phyloP scores from a whole-genome alignment of 2,113 vertebrate species.

The Eubucco bourcierii region DNA sequence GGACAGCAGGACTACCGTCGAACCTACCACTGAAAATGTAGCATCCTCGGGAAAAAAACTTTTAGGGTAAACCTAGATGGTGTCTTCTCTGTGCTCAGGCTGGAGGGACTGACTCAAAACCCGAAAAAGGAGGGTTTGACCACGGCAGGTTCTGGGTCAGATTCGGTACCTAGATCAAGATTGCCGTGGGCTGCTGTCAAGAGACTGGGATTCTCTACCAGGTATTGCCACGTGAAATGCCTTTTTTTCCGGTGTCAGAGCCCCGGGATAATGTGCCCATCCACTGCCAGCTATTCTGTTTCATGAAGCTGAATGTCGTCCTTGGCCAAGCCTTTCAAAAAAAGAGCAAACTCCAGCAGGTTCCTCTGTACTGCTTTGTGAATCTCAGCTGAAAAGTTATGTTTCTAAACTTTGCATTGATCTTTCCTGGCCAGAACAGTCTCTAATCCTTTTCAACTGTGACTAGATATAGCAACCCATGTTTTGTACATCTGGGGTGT shows the following conservation, averaged over 20 bases:
- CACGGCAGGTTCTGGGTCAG: neutral
- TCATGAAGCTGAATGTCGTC: rapidly evolving
- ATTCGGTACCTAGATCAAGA: neutral
- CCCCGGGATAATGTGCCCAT: neutral
- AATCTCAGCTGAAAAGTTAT: neutral
- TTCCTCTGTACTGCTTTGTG: neutral
- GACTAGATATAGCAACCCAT: neutral
- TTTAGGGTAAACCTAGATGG: rapidly evolving
- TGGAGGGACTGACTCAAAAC: neutral
- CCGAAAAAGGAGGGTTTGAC: rapidly evolving
- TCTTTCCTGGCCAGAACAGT: neutral
- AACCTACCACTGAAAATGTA: no score
- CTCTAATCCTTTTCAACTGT: neutral
- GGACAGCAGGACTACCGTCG: no score
- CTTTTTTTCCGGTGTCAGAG: neutral
- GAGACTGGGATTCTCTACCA: neutral
- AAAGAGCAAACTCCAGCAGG: no score
- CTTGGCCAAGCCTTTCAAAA: neutral
- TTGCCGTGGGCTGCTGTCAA: neutral
- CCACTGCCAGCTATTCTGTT: neutral
- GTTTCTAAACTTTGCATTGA: neutral
- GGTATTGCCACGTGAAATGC: neutral
- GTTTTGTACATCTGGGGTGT: neutral
- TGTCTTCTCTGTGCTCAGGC: no score
- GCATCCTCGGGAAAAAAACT: neutral